Conservation (phyloP, 2,888 invertebrate genomes). For the Amorpha juglandis region DNA sequence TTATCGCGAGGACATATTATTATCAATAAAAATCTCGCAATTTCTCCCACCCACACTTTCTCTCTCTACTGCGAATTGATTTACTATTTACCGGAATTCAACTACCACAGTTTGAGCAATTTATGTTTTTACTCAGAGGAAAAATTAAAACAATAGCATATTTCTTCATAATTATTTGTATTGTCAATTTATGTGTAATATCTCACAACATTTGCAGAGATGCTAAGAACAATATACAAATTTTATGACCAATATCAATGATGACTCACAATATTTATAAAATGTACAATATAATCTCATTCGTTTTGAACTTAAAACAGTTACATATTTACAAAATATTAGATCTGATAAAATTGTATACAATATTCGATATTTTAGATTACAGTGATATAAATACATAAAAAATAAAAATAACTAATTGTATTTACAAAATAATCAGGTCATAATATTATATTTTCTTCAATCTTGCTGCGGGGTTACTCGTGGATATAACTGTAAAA, state of each 20-base stretch:
- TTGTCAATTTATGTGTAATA: conserved; percentile 82
- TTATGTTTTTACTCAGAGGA: conserved; percentile 6
- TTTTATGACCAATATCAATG: conserved; percentile 74
- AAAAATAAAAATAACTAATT: conserved; percentile 77
- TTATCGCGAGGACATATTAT: too few relatives aligned
- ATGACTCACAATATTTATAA: conserved; percentile 82
- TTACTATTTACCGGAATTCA: too few relatives aligned
- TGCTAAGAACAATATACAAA: conserved; percentile 79
- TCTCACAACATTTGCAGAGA: conserved; percentile 81
- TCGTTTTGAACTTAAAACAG: conserved; percentile 73
- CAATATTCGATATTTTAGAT: conserved; percentile 76
- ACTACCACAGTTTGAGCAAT: too few relatives aligned
- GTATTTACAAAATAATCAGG: conserved; percentile 78
- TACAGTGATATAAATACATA: conserved; percentile 82
- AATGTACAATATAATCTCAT: conserved; percentile 85
- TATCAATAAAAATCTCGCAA: too few relatives aligned
- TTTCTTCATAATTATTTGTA: conserved; percentile 76
- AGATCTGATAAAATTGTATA: conserved; percentile 82
- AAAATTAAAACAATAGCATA: conserved; percentile 26
- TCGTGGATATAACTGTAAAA: conserved; percentile 86
- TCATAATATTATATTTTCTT: conserved; percentile 56
- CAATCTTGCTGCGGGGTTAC: conserved; percentile 84
- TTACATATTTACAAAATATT: conserved; percentile 84
- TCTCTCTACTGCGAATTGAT: too few relatives aligned
- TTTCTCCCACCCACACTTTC: too few relatives aligned